phyloP scores from a whole-genome alignment of 2,888 invertebrate genomes.

The Linnaemya vulpina region DNA sequence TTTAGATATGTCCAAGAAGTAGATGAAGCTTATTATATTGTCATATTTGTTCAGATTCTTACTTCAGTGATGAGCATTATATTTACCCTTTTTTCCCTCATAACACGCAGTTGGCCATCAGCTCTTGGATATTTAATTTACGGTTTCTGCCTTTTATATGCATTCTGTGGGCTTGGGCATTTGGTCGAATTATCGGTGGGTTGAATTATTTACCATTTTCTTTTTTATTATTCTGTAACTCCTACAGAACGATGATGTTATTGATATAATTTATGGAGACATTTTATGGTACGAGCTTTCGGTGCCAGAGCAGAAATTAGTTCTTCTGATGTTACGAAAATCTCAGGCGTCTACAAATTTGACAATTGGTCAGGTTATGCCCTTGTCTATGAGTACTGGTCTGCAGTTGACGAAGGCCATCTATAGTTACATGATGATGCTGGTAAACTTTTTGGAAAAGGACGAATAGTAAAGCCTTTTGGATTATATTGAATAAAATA shows the following conservation, averaged over 20 bases:
- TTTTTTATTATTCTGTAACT: background rate
- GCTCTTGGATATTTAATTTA: constrained; percentile 74
- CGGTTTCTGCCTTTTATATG: constrained; percentile 72
- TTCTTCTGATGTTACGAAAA: constrained; percentile 75
- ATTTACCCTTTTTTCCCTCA: constrained; percentile 75
- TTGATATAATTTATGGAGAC: constrained; percentile 39
- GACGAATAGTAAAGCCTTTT: constrained; percentile 7
- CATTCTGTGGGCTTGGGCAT: constrained; percentile 77
- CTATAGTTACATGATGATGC: constrained; percentile 72
- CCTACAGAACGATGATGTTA: constrained; percentile 53
- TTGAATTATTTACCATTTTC: background rate
- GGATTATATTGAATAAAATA: background rate
- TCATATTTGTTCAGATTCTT: constrained; percentile 75
- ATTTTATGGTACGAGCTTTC: constrained; percentile 75
- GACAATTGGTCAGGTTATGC: constrained; percentile 72
- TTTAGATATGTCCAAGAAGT: constrained; percentile 71
- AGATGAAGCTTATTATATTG: constrained; percentile 69
- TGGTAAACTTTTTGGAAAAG: constrained; percentile 61
- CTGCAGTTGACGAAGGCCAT: constrained; percentile 74
- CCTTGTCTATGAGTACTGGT: constrained; percentile 74
- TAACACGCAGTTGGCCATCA: constrained; percentile 75
- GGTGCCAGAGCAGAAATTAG: constrained; percentile 69
- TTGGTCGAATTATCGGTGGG: constrained; percentile 75
- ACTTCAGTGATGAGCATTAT: constrained; percentile 72
- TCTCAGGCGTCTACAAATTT: constrained; percentile 72